phyloP scores from a whole-genome alignment of 2,113 vertebrate species.

The Siniperca chuatsi region DNA sequence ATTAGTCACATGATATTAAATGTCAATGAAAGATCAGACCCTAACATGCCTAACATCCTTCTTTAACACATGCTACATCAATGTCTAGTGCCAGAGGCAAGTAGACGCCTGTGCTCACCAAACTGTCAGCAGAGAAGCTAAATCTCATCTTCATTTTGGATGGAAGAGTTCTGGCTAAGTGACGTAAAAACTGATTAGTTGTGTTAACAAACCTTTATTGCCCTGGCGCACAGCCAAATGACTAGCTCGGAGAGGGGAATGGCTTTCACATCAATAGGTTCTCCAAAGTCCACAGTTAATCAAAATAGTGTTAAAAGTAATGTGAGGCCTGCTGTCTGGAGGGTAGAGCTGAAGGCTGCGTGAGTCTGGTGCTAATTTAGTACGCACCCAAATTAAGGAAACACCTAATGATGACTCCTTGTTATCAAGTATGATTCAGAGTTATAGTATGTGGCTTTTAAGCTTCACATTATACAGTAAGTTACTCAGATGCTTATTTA shows the following conservation, averaged over 20 bases:
- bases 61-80: conserved; percentile 6
- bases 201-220: conserved; percentile 75
- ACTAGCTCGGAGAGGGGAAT: conserved; percentile 21
- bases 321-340: conserved; percentile 25
- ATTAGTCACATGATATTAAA: conserved; percentile 16
- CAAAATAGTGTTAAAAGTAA: conserved; percentile 48
- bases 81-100: not conserved
- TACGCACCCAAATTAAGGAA: conserved; percentile 1
- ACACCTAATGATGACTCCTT: conserved; percentile 14
- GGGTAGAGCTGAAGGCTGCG: conserved; percentile 11
- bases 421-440: too few relatives aligned
- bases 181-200: conserved; percentile 69
- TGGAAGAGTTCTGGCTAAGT: conserved; percentile 35
- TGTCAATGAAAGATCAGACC: not conserved
- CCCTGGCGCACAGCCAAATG: conserved; percentile 56
- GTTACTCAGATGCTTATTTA: not conserved
- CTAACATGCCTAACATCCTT: not conserved
- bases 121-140: conserved; percentile 37
- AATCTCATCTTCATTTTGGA: conserved; percentile 45
- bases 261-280: conserved; percentile 49
- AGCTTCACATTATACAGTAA: not conserved
- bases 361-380: conserved; percentile 41
- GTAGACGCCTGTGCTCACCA: conserved; percentile 17
- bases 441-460: not conserved
- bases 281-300: conserved; percentile 63